These are phyloP conservation scores for Andrena bicolor DNA, from an alignment of 2,888 invertebrate genomes.

Conservation along the genomic window DNA sequence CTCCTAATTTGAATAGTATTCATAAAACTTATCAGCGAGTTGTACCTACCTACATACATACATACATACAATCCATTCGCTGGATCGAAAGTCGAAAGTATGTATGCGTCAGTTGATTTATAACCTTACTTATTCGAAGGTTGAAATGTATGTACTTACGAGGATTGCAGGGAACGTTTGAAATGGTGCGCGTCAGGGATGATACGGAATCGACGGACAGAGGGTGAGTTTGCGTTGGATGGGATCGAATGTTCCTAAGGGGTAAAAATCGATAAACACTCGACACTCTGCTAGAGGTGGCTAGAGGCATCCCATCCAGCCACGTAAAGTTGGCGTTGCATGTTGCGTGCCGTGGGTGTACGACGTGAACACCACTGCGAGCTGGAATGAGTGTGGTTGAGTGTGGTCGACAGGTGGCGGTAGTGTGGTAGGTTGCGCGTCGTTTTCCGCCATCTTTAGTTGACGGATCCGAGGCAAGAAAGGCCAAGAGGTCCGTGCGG, in stretches of 20 bases:
- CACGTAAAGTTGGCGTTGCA: constrained; percentile 15
- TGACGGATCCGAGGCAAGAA: constrained; percentile 67
- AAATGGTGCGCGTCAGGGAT: not conserved
- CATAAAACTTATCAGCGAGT: not conserved
- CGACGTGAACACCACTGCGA: constrained; percentile 51
- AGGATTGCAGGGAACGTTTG: not conserved
- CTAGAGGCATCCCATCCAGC: constrained; percentile 20
- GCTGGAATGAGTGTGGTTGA: constrained; percentile 42
- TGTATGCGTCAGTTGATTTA: not conserved
- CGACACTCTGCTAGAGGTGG: not conserved
- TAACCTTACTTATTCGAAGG: constrained; percentile 26
- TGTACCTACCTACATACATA: too few species aligned
- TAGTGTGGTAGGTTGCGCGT: constrained; percentile 72
- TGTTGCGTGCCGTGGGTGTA: not conserved
- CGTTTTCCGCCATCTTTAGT: constrained; percentile 79
- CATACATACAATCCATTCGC: too few species aligned
- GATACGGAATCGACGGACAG: constrained; percentile 9
- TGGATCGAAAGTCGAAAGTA: not conserved
- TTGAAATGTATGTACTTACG: not conserved
- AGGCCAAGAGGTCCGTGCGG: constrained; percentile 60
- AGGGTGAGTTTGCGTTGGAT: constrained; percentile 12
- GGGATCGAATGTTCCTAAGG: constrained; percentile 40
- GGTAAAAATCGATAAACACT: constrained; percentile 57
- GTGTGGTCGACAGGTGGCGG: constrained; percentile 70
- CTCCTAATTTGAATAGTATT: not conserved